Evolutionary conservation across 1,140 invertebrate genomes (phyloP), one percentile per base, ranked within the genome.

Genomic region (Steinernema khuongi): DNA sequence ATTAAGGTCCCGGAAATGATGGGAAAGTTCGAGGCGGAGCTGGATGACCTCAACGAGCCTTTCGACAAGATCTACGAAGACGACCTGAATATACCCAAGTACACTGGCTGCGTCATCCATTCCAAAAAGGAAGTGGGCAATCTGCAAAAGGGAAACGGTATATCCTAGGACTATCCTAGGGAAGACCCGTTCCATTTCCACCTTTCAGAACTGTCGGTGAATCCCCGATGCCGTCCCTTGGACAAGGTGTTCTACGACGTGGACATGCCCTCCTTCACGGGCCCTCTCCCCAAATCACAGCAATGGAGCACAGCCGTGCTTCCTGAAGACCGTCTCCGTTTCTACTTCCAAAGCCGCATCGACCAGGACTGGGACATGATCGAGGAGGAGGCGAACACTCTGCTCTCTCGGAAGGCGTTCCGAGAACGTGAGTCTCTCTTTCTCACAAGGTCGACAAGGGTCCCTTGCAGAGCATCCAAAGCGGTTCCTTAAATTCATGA

Each of bases 1-100:
- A 60, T 60, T 60, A n/a, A 60, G 50, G 19, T 22, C 4, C 11
- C 22, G 4, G 2, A 11, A 14, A n/a, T n/a, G 14, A 60, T 60
- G 50, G 50, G 2, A 14, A 22, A 11, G 50, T 60, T 60, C 11
- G 26, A 60, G 4, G 26, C 14, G 22, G 50, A 60, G 14, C 11
- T 60, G 7, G 50, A 14, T 22, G 22, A 26, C 4, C 14, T 60
- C 22, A 60, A 60, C 22, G 19, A 60, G 19, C 50, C 50, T 22
- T 60, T 60, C 22, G 50, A 60, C 26, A 60, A 60, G 50, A 60
- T 60, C 50, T 60, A 60, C 22, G 50, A 60, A 22, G 50, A 60
- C 50, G 50, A 60, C 26, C 50, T 60, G 11, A 60, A 60, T 22
- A 60, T 60, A n/a, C 50, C 50, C 2, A 14, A 7, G 4, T 60